Base-by-base conservation (phyloP, 2,797 vertebrate species). In the Anableps anableps region DNA sequence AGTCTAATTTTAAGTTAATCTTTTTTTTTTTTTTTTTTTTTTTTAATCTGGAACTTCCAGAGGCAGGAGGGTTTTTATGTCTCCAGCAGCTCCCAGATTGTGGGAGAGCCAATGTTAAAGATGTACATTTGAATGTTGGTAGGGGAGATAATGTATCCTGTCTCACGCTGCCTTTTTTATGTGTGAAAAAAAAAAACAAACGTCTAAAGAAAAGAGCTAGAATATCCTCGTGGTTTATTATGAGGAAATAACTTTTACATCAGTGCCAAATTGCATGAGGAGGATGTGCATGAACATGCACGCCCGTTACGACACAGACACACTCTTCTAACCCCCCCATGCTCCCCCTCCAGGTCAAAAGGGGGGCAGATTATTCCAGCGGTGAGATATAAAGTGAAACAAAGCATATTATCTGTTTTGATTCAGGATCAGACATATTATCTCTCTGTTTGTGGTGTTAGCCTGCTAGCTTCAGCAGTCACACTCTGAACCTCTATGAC, bases 241-340 rank as follows among this genome's bases (percentile, higher is more conserved):
- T 79, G 75, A 88, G 82, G 88, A 88, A 87, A 89, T 82, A 92
- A 89, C 87, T 89, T 92, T 85, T 93, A 86, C 89, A 93, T 93
- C 92, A 89, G 96, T 96, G 96, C 96, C 95, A 96, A 96, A 95
- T 89, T 48, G 88, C 87, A 92, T 91, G 86, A 91, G 92, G 88
- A 90, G 88, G 91, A 92, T 86, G 89, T 87, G 88, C 89, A 88
- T 86, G 89, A 88, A 88, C 89, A 89, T 88, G 93, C 88, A 93
- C 88, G 80, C 90, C 88, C 88, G 47, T 77, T 81, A 86, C 84
- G 85, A 85, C 89, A 78, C 88, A 89, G 78, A 86, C 72, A 45
- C 75, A 85, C 85, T 87, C 82, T 60, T 86, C 85, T 71, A 16
- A 11, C 68, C 68, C 10, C 2, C 23, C 1, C 3, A 50, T 86